Evolutionary conservation across 92 coral and sea anemone species (phyloP), one percentile per base, ranked within the genome.

Genomic region (Porites rus): DNA sequence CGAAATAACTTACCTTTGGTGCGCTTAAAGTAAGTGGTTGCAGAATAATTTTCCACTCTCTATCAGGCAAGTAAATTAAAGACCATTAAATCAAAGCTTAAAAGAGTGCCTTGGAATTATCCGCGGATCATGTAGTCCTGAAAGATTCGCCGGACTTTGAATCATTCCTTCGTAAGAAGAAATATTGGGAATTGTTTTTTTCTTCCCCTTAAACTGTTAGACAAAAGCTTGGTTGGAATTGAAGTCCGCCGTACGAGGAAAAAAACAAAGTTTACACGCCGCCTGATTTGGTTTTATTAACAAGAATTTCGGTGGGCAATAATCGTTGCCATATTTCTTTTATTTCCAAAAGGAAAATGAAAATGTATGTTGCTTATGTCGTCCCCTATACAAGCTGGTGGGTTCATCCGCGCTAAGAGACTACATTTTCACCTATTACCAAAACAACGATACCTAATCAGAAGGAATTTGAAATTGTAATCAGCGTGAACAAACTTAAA

Each of bases 381-480:
- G 51, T 24, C 24, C 14, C 14, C 10, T 22, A 20, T 9, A 17
- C 52, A 46, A 9, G 6, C 50, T 16, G 7, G 38, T 24, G 43
- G 10, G 52, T 6, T 8, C 17, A 19, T 16, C 13, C 10, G 72
- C 71, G 63, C 8, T 20, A 56, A 56, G 51, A 54, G n/a, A 51
- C 11, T 16, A 58, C 14, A 10, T 78, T 78, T 58, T 51, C 17
- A 3, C n/a, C 8, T 19, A 80, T 80, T 61, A 10, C 76, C 85
- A 24, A 16, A 58, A 72, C 61, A 69, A 80, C 85, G 71, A 51
- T 14, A 6, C 43, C 16, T 56, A 20, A 66, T 66, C 50, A 51
- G 75, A 4, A 67, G 84, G 62, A 80, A 80, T 80, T 51, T 31
- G 2, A 80, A 51, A 53, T 19, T 65, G 12, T 38, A 64, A 43